These are phyloP conservation scores for Dinomys branickii DNA, from an alignment of 2,113 vertebrate species.

Conservation along the genomic window DNA sequence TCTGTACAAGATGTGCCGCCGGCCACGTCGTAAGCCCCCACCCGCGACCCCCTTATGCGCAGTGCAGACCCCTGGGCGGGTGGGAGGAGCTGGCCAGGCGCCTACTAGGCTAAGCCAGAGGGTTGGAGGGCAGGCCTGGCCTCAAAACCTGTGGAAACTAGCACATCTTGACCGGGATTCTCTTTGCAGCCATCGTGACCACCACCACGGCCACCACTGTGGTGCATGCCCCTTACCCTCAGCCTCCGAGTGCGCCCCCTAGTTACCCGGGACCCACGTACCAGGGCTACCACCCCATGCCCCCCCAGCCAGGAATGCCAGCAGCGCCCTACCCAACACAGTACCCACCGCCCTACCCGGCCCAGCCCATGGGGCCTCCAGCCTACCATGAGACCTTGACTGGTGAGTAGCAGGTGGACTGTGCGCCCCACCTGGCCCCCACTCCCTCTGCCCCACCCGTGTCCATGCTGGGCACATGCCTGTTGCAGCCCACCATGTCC, in stretches of 20 bases:
- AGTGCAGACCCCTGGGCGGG: background rate
- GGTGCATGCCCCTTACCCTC: conserved; percentile 88
- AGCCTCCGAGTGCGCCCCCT: conserved; percentile 83
- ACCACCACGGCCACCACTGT: conserved; percentile 89
- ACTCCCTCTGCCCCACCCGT: background rate
- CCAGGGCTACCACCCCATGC: conserved; percentile 90
- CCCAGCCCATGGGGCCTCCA: conserved; percentile 87
- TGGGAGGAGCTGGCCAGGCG: background rate
- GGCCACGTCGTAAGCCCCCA: conserved; percentile 88
- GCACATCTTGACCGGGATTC: conserved; percentile 24
- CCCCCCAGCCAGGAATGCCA: conserved; percentile 86
- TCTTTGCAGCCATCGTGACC: conserved; percentile 88
- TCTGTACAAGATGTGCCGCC: conserved; percentile 93
- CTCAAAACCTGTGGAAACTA: background rate
- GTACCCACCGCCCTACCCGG: conserved; percentile 84
- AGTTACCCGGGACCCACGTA: conserved; percentile 86
- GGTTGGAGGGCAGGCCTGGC: background rate
- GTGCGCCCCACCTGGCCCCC: background rate
- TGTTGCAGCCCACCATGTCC: background rate
- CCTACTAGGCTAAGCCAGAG: background rate
- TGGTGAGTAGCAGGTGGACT: conserved; percentile 78
- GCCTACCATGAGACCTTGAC: conserved; percentile 92
- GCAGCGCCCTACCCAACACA: conserved; percentile 85
- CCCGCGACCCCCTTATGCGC: background rate
- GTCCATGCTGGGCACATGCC: no score